phyloP scores from a whole-genome alignment of 2,113 vertebrate species.

The Jaculus jaculus region DNA sequence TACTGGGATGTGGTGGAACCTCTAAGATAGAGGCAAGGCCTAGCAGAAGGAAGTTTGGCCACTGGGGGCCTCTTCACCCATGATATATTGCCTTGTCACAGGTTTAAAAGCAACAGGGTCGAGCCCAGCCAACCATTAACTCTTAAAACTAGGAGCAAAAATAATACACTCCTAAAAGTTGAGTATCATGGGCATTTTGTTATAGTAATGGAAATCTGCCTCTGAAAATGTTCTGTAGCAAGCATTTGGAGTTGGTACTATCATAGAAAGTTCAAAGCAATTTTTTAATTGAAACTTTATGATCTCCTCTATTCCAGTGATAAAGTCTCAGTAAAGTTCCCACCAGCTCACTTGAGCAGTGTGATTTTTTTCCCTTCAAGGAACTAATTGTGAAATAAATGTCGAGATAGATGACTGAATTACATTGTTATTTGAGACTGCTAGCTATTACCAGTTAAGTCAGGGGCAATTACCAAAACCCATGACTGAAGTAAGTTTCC shows the following conservation, averaged over 20 bases:
- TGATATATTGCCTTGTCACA: not conserved
- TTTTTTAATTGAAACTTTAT: not conserved
- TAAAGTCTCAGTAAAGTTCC: not conserved
- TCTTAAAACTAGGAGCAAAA: not conserved
- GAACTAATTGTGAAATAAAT: not conserved
- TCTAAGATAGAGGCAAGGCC: not conserved
- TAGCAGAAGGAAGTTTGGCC: not conserved
- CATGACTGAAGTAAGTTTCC: not conserved
- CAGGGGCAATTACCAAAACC: not conserved
- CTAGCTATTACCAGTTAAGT: not conserved
- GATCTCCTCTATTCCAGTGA: not conserved
- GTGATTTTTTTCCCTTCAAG: not conserved
- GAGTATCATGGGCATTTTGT: not conserved
- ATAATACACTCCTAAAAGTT: not conserved
- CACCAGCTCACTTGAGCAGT: not conserved
- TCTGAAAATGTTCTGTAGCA: not conserved
- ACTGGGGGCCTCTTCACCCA: not conserved
- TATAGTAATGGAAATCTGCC: not conserved
- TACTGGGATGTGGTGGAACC: not conserved
- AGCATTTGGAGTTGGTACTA: not conserved
- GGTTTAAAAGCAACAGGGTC: not conserved
- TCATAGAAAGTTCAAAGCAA: not conserved
- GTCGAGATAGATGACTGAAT: not conserved
- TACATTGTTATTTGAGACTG: not conserved
- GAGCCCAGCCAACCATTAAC: not conserved